Evolutionary conservation across 2,888 invertebrate genomes (phyloP), one percentile per base, ranked within the genome.

Genomic region (Exephanes ischioxanthus): DNA sequence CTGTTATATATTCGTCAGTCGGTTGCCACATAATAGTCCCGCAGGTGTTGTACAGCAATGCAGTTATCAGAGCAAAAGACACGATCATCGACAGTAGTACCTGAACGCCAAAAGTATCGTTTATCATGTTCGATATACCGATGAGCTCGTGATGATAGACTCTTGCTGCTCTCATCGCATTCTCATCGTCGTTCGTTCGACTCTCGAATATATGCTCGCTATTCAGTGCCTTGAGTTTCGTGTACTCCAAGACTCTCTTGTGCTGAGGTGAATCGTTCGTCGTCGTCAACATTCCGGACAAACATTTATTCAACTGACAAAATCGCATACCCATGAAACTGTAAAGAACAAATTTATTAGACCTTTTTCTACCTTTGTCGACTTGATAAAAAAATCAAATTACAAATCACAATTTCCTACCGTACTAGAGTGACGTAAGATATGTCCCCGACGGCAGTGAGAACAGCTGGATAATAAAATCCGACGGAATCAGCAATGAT

Each of bases 91-190:
- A 87, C 3, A 90, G 11, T 3, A 91, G 80, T 16, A 90, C 84
- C 37, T 90, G 89, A 9, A 90, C 22, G 0, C 90, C 91, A 22
- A 86, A 91, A 0, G 87, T 58, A 5, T 87, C 83, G 75, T 90
- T 91, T n/a, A 85, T 78, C 19, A 16, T 84, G 7, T 80, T 80
- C 3, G 87, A 84, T 6, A 86, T 87, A 70, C 85, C 89, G 9
- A 89, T 79, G 55, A 92, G 67, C 33, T 90, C 90, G 51, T 90
- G 86, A 63, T 92, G 91, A 48, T 77, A 79, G 19, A 79, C 63
- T 87, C 90, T 88, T 26, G 87, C 87, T 14, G 84, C 73, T 55
- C 80, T 90, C 83, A 91, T 90, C 1, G 83, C 83, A 11, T 30
- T 19, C 0, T 45, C 14, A 78, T 86, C 81, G 41, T 86, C 84